Conservation (phyloP, 2,113 vertebrate genomes). For the Tiliqua scincoides region DNA sequence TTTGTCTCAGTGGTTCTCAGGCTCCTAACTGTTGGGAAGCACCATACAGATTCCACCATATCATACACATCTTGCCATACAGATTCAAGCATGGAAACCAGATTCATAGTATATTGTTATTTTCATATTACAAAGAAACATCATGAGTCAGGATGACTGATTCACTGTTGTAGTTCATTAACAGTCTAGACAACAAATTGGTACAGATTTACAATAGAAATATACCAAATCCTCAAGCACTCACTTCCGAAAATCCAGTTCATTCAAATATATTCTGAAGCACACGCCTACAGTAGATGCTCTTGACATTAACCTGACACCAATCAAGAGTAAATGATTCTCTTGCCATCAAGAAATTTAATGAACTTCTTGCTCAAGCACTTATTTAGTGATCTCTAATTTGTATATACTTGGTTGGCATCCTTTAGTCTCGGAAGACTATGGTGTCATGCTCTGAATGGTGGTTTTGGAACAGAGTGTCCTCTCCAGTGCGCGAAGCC, state of each 20-base stretch:
- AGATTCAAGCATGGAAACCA: not conserved
- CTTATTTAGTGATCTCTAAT: not conserved
- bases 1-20: too few relatives aligned
- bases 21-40: too few relatives aligned
- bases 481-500: too few relatives aligned
- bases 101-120: not conserved
- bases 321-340: not conserved
- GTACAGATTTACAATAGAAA: not conserved
- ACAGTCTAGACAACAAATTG: too few relatives aligned
- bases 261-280: not conserved
- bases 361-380: not conserved
- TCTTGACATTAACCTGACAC: not conserved
- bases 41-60: too few relatives aligned
- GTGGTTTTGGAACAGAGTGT: too few relatives aligned
- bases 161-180: not conserved
- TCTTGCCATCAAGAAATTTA: not conserved
- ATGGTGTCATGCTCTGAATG: too few relatives aligned
- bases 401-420: not conserved
- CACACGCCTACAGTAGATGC: accelerated
- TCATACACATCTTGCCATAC: too few relatives aligned
- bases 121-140: not conserved
- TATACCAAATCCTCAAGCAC: not conserved
- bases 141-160: not conserved
- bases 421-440: too few relatives aligned
- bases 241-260: not conserved